These are phyloP conservation scores for Stratiolaelaps scimitus DNA, from an alignment of 1,140 invertebrate species.

Conservation along the genomic window DNA sequence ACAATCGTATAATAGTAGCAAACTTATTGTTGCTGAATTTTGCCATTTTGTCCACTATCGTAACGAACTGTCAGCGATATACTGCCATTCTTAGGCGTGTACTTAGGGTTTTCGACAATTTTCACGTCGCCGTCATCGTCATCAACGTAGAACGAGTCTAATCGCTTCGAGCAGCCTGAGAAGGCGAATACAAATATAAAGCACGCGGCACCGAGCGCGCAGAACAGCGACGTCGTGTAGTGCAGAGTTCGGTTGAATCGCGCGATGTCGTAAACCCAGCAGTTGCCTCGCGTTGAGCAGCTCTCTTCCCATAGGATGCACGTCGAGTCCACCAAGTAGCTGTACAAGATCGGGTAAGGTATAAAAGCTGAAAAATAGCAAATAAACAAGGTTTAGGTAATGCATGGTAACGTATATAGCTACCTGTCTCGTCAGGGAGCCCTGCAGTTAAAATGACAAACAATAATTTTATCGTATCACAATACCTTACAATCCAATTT, in stretches of 20 bases:
- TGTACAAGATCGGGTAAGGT: slow-evolving; percentile 34
- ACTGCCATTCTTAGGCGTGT: too few species aligned
- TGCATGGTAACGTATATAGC: too few species aligned
- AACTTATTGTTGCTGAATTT: too few species aligned
- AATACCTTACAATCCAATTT: too few species aligned
- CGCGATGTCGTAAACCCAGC: slow-evolving; percentile 32
- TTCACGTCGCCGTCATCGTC: slow-evolving; percentile 1
- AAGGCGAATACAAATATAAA: slow-evolving; percentile 9
- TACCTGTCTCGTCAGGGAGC: too few species aligned
- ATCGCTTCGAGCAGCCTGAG: background rate
- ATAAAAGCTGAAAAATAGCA: slow-evolving; percentile 33
- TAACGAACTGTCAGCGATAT: too few species aligned
- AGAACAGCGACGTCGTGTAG: background rate
- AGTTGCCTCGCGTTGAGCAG: slow-evolving; percentile 32
- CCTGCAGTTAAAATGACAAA: too few species aligned
- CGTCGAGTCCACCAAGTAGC: slow-evolving; percentile 34
- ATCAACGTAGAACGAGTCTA: background rate
- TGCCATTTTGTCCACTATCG: too few species aligned
- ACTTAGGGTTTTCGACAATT: too few species aligned
- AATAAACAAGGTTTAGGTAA: too few species aligned
- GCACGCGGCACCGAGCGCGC: background rate
- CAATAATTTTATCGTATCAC: too few species aligned
- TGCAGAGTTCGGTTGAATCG: slow-evolving; percentile 27
- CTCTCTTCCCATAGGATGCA: slow-evolving; percentile 32
- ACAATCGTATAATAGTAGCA: too few species aligned